Evolutionary conservation across 2,888 invertebrate species (phyloP).

Genomic region (Dryadula phaetusa): DNA sequence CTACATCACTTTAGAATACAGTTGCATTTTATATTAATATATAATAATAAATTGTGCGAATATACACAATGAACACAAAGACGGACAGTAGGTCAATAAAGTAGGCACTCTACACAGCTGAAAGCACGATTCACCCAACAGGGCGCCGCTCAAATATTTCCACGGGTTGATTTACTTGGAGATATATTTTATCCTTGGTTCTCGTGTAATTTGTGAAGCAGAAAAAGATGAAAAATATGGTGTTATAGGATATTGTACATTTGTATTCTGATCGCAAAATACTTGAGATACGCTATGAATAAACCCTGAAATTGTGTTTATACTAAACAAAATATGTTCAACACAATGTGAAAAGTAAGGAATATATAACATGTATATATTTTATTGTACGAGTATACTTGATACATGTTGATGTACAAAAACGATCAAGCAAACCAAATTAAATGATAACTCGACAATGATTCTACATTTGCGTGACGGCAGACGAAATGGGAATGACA

Average conservation of each 20-base stretch:
- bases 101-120: constrained; percentile 32
- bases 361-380: background rate
- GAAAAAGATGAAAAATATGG: constrained; percentile 29
- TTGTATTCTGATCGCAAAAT: constrained; percentile 8
- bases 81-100: constrained; percentile 36
- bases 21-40: too few relatives aligned
- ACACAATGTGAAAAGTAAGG: background rate
- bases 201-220: constrained; percentile 26
- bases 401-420: background rate
- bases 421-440: constrained; percentile 2
- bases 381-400: background rate
- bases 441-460: constrained; percentile 18
- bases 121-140: constrained; percentile 26
- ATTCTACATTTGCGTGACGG: constrained; percentile 11
- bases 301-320: background rate
- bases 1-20: too few relatives aligned
- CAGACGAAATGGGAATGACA: constrained; percentile 42
- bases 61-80: constrained; percentile 7
- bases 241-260: constrained; percentile 15
- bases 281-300: background rate
- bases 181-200: constrained; percentile 33
- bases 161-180: constrained; percentile 30
- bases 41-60: background rate
- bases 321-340: background rate
- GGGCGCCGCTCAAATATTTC: constrained; percentile 37